These are phyloP conservation scores for Karalla daura DNA, from an alignment of 2,797 vertebrate species.

Conservation along the genomic window DNA sequence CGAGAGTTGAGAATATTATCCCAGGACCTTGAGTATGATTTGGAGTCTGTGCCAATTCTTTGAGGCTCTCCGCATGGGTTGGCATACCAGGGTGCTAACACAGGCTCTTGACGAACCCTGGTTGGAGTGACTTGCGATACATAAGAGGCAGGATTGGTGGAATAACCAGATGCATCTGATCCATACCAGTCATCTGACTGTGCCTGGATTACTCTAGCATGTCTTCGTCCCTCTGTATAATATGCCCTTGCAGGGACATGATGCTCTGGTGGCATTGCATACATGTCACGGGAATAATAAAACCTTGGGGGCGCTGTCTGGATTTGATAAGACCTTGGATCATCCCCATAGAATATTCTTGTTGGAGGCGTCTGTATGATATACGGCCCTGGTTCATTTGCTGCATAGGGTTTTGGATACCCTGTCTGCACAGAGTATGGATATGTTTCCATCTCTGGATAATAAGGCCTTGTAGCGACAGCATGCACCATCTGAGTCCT, in stretches of 20 bases:
- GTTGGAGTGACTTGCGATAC: slow-evolving; percentile 85
- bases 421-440: slow-evolving; percentile 76
- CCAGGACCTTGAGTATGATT: slow-evolving; percentile 95
- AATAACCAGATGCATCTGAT: slow-evolving; percentile 86
- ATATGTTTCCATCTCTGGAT: slow-evolving; percentile 83
- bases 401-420: slow-evolving; percentile 82
- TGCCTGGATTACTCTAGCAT: slow-evolving; percentile 84
- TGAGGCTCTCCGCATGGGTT: slow-evolving; percentile 87
- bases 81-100: slow-evolving; percentile 89
- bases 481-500: slow-evolving; percentile 84
- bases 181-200: slow-evolving; percentile 91
- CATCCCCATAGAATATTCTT: slow-evolving; percentile 88
- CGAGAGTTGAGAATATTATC: slow-evolving; percentile 93
- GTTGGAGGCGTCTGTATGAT: slow-evolving; percentile 92
- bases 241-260: slow-evolving; percentile 86
- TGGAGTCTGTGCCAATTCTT: slow-evolving; percentile 87
- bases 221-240: slow-evolving; percentile 88
- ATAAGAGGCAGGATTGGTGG: slow-evolving; percentile 82
- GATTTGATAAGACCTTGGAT: slow-evolving; percentile 85
- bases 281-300: slow-evolving; percentile 84
- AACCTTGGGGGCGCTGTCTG: slow-evolving; percentile 86
- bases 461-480: slow-evolving; percentile 82
- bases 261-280: slow-evolving; percentile 84
- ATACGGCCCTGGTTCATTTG: slow-evolving; percentile 87
- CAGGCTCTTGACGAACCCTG: slow-evolving; percentile 81